Conservation (phyloP, 2,888 invertebrate genomes). For the Dryocosmus kuriphilus region DNA sequence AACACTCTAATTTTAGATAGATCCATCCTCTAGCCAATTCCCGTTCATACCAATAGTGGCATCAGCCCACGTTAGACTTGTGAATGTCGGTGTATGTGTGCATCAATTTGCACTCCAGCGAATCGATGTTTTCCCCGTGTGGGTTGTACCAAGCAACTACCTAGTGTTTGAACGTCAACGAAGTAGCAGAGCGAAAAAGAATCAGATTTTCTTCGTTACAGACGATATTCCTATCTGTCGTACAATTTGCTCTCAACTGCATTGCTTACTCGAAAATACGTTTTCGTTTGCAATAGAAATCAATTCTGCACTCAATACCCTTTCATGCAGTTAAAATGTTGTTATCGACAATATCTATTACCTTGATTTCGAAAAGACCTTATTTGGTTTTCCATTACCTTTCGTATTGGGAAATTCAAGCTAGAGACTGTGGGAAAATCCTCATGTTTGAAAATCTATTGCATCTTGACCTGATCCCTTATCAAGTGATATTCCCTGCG, state of each 20-base stretch:
- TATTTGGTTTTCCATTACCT: constrained; percentile 19
- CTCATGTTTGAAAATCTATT: constrained; percentile 7
- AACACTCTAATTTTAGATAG: constrained; percentile 63
- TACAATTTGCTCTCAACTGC: constrained; percentile 1
- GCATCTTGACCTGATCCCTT: constrained; percentile 36
- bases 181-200: constrained; percentile 2
- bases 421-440: constrained; percentile 12
- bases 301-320: background rate
- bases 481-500: constrained; percentile 32
- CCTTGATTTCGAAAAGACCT: background rate
- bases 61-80: constrained; percentile 19
- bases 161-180: constrained; percentile 5
- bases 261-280: background rate
- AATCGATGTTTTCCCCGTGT: constrained; percentile 63
- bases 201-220: constrained; percentile 11
- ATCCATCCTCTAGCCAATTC: constrained; percentile 59
- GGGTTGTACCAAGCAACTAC: constrained; percentile 55
- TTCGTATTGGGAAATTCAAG: background rate
- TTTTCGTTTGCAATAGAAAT: background rate
- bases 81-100: constrained; percentile 51
- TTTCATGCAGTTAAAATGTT: background rate
- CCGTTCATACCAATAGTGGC: constrained; percentile 46
- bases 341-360: background rate
- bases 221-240: background rate
- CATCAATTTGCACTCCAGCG: constrained; percentile 64